Evolutionary conservation across 2,113 vertebrate species (phyloP), one percentile per base, ranked within the genome.

Genomic region (Bufo bufo): DNA sequence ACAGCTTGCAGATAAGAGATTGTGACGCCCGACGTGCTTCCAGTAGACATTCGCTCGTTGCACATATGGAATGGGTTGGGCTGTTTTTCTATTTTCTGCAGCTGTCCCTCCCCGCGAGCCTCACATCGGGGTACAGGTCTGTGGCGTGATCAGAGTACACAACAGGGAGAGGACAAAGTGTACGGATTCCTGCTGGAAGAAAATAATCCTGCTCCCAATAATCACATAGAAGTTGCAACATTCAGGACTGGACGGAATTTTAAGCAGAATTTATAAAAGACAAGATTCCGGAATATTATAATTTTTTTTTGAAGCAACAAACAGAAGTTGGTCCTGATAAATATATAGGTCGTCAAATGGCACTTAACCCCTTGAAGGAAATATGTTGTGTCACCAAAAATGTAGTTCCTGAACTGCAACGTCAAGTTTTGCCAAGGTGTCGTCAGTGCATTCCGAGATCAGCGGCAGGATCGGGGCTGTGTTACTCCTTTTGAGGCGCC

Each of bases 141-240:
- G 33, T 20, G 43, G 6, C 33, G 61, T 50, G 77, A 65, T 81
- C 20, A 87, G 59, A 54, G 85, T 86, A 86, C 56, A 86, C 85
- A 86, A 3, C 10, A 50, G 56, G 58, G 56, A 23, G 6, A 78
- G 85, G 61, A 87, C 85, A 87, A 56, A 45, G 23, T 81, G 85
- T 87, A 58, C 85, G 0, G 71, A 19, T 17, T 85, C 84, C 85
- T 58, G 77, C 85, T 59, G 85, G 58, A 72, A 50, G 63, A 87
- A 81, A 80, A 87, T 52, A 72, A 72, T 47, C 33, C 33, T n/a
- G 20, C 52, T 16, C 77, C 77, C 77, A 81, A 71, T 54, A 65
- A 65, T 78, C 75, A 86, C 85, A 65, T 6, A 6, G 33, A 69
- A 23, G 63, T 87, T 87, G 85, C 85, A 79, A 87, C 85, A 87